A percentile compares a stretch with the other conserved stretches of the same genome.
phyloP scores from a whole-genome alignment of 2,113 vertebrate species.

The Camelus bactrianus region DNA sequence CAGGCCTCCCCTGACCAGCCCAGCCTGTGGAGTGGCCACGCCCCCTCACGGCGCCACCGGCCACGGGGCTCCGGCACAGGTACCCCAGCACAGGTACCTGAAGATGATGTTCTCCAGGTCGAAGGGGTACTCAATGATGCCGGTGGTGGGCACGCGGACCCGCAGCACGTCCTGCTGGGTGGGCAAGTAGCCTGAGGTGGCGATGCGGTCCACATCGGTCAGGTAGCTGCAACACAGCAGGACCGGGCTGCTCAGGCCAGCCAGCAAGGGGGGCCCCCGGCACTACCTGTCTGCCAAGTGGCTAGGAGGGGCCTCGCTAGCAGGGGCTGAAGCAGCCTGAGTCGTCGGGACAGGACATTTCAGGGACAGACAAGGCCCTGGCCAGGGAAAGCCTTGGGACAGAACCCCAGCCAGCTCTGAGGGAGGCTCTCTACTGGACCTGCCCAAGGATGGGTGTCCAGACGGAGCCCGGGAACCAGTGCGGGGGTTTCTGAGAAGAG shows the following conservation, averaged over 20 bases:
- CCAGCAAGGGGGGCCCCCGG: rapidly evolving
- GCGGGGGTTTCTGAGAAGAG: neutral
- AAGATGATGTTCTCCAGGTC: slow-evolving; percentile 98
- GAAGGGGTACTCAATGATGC: slow-evolving; percentile 98
- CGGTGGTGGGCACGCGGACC: slow-evolving; percentile 95
- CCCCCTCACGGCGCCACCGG: neutral
- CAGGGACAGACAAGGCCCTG: neutral
- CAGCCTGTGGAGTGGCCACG: neutral
- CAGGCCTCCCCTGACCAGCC: neutral
- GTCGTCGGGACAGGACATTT: neutral
- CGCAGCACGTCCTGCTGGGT: slow-evolving; percentile 96
- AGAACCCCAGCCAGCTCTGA: neutral
- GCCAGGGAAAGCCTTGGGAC: neutral
- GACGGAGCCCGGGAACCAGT: neutral
- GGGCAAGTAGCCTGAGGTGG: slow-evolving; percentile 92
- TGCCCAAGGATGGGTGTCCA: neutral
- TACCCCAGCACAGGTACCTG: slow-evolving; percentile 88
- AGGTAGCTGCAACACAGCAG: slow-evolving; percentile 91
- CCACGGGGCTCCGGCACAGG: neutral
- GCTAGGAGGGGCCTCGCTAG: neutral
- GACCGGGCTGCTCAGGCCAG: neutral
- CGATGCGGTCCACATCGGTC: slow-evolving; percentile 94
- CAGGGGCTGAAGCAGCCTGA: neutral
- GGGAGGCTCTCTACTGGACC: neutral
- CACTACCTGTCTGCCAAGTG: no score